Conservation (phyloP, 2,888 invertebrate species). For the Eulithis prunata region DNA sequence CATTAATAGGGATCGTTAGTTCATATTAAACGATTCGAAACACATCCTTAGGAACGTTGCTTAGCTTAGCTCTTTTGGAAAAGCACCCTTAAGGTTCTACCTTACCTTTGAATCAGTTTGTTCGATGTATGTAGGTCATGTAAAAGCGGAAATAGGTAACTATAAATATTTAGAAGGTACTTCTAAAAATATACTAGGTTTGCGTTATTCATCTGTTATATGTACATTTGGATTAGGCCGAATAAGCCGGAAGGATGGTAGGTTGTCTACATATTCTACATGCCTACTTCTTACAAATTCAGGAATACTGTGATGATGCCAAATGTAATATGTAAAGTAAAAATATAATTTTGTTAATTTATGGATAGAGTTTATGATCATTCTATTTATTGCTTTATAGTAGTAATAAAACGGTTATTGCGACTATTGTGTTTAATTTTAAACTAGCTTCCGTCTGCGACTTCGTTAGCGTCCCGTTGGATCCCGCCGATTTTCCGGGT, state of each 20-base stretch:
- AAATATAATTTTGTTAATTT: conserved; percentile 75
- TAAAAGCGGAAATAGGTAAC: background rate
- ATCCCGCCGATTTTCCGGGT: no score
- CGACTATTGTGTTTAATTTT: conserved; percentile 41
- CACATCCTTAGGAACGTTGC: no score
- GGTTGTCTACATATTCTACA: conserved; percentile 30
- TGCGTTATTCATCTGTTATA: background rate
- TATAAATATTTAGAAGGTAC: background rate
- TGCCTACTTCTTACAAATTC: conserved; percentile 56
- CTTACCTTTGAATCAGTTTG: background rate
- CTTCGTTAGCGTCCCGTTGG: no score
- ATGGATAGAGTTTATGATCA: conserved; percentile 80
- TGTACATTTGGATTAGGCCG: background rate
- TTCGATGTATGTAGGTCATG: conserved; percentile 14
- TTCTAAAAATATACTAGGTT: background rate
- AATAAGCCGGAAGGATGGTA: no score
- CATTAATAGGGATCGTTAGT: no score
- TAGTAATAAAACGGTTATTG: conserved; percentile 73
- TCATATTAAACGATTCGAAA: no score
- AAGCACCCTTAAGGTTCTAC: no score
- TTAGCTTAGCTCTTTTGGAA: no score
- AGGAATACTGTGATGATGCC: conserved; percentile 81
- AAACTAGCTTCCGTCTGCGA: background rate
- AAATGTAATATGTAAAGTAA: conserved; percentile 74
- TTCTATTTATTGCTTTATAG: conserved; percentile 82